Evolutionary conservation across 2,797 vertebrate genomes (phyloP).

Genomic region (Ispidina lecontei): DNA sequence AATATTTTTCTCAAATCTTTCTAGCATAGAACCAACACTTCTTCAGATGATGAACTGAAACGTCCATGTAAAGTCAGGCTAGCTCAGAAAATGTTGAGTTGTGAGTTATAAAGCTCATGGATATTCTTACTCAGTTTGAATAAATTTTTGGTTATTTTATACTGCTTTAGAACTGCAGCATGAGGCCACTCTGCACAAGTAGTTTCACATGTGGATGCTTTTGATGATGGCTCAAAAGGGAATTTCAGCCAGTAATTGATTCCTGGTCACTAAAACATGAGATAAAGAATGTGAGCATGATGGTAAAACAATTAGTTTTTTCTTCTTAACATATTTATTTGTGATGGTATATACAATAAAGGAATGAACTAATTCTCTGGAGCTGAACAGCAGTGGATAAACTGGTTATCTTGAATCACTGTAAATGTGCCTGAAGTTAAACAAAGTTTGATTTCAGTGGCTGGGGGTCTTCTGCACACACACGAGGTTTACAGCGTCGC

Average conservation of each 20-base stretch:
- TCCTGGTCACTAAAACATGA: not conserved
- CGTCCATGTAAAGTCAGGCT: not conserved
- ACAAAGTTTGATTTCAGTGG: not conserved
- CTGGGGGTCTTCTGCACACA: not conserved
- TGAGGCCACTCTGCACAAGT: not conserved
- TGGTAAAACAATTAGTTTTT: not conserved
- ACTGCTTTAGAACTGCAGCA: not conserved
- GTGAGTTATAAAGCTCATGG: not conserved
- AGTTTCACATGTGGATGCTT: rapidly evolving
- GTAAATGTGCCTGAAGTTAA: not conserved
- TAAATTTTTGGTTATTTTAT: not conserved
- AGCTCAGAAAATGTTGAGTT: not conserved
- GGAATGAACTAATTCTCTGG: not conserved
- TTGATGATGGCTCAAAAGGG: not conserved
- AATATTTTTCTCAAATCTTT: not conserved
- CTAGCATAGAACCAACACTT: not conserved
- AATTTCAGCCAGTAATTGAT: not conserved
- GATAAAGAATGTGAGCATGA: rapidly evolving
- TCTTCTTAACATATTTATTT: not conserved
- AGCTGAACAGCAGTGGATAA: not conserved
- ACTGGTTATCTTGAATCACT: not conserved
- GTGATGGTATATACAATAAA: not conserved
- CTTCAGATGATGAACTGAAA: not conserved
- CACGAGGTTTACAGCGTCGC: not conserved
- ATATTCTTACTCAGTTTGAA: not conserved